Conservation (phyloP, 2,797 vertebrate species). For the Bryconaethiops microstoma region DNA sequence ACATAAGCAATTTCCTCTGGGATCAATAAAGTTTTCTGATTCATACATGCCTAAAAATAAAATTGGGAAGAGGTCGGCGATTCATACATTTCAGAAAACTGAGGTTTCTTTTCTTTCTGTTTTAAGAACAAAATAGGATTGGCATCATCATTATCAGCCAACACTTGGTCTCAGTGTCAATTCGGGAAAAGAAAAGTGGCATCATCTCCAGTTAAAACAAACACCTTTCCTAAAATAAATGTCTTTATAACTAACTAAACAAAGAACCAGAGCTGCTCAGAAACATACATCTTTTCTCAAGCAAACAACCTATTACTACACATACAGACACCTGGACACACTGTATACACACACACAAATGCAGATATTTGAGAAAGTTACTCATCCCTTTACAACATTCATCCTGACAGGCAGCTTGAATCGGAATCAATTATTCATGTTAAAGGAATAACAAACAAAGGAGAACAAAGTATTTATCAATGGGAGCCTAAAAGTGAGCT, state of each 20-base stretch:
- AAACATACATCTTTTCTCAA: slow-evolving; percentile 36
- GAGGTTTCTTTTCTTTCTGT: no score
- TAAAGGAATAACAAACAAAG: slow-evolving; percentile 78
- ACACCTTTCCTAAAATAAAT: slow-evolving; percentile 35
- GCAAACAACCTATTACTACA: slow-evolving; percentile 31
- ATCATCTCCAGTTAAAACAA: slow-evolving; percentile 38
- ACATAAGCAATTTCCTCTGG: no score
- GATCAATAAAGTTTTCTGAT: no score
- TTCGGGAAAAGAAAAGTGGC: no score
- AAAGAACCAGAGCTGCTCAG: slow-evolving; percentile 19
- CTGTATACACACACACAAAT: not conserved
- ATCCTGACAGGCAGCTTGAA: slow-evolving; percentile 71
- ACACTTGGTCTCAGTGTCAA: no score
- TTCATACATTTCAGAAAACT: no score
- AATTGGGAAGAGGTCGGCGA: no score
- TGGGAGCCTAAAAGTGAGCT: slow-evolving; percentile 67
- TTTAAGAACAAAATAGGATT: no score
- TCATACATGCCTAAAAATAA: no score
- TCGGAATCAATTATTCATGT: slow-evolving; percentile 79
- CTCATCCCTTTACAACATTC: slow-evolving; percentile 62
- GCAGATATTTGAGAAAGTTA: slow-evolving; percentile 67
- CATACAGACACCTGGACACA: not conserved
- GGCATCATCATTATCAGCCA: no score
- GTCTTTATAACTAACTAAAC: not conserved
- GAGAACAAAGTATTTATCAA: slow-evolving; percentile 80